Evolutionary conservation across 2,797 vertebrate species (phyloP), one percentile per base, ranked within the genome.

Genomic region (Squalus acanthias): DNA sequence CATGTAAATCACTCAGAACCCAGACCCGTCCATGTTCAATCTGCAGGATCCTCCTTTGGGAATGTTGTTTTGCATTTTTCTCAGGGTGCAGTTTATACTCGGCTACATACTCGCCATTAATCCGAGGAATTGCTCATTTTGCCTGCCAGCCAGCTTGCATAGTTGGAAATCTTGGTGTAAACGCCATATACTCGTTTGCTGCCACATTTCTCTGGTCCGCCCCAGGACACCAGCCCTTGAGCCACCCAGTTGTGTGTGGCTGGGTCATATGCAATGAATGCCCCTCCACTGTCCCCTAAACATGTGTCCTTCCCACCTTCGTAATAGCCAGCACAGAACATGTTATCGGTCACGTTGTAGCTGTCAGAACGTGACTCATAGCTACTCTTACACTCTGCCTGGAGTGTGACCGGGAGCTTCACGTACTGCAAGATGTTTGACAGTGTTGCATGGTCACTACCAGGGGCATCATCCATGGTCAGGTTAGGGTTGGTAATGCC

Each of bases 241-340:
- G 98, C 99, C 91, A 98, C 98, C 99, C 99, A 99, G 94, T 97
- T 97, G n/a, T 96, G 97, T 0, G 97, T 98, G 87, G 87, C 96
- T 0, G 97, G 96, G 33, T 99, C 98, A 96, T 99, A 97, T 96
- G 98, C 98, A 95, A 99, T 98, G 0, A 99, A 99, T 0, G 99
- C 99, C 50, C 99, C 99, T 0, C 99, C 99, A 0, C 99, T 99
- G 97, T 99, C 99, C n/a, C 99, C 99, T 74, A 99, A 96, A 97
- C 99, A 99, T 0, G 99, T 99, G 98, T 99, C 99, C 33, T 98
- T 98, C 1, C 99, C 99, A 0, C 99, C 99, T 96, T 99, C 98
- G 0, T 98, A 98, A 97, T 98, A 99, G 1, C 99, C 99, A 0
- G 99, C 99, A 0, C 99, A 99, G 98, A 99, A 99, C 99, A 99